Evolutionary conservation across 2,797 vertebrate species (phyloP).

Genomic region (Syngnathus rostellatus): DNA sequence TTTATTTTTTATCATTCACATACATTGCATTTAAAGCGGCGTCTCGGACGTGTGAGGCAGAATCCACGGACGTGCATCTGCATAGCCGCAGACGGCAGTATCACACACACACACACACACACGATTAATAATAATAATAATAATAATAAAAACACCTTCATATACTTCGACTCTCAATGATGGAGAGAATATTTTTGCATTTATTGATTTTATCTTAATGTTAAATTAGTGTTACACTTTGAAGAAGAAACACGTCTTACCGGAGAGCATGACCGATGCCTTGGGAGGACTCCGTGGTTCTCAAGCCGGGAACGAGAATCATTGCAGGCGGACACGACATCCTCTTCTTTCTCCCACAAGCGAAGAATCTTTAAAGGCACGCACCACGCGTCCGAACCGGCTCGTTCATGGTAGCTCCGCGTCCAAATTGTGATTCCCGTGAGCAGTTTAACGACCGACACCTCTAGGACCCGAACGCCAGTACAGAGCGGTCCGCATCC

Average conservation of each 20-base stretch:
- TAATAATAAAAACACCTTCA: not conserved
- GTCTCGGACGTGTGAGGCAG: not conserved
- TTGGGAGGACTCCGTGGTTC: conserved; percentile 52
- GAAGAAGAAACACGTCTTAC: conserved; percentile 46
- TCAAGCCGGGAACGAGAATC: conserved; percentile 17
- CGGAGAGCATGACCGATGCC: conserved; percentile 59
- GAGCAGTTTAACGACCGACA: conserved; percentile 31
- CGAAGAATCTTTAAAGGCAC: not conserved
- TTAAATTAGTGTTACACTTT: conserved; percentile 30
- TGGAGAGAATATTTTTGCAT: not conserved
- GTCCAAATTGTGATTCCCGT: conserved; percentile 56
- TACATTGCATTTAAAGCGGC: not conserved
- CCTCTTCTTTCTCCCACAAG: not conserved
- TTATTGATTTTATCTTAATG: not conserved
- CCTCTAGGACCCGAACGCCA: conserved; percentile 27
- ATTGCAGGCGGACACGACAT: not conserved
- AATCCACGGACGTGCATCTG: conserved; percentile 27
- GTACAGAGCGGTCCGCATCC: conserved; percentile 51
- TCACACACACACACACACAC: not conserved
- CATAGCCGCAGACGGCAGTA: conserved; percentile 26
- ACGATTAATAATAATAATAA: no score
- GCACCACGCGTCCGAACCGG: not conserved
- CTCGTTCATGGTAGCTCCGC: conserved; percentile 25
- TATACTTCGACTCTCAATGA: not conserved
- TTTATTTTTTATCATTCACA: not conserved